Percentiles rank a stretch among this genome's conserved stretches.
phyloP scores from a whole-genome alignment of 1,140 invertebrate genomes.

The Papilio machaon region DNA sequence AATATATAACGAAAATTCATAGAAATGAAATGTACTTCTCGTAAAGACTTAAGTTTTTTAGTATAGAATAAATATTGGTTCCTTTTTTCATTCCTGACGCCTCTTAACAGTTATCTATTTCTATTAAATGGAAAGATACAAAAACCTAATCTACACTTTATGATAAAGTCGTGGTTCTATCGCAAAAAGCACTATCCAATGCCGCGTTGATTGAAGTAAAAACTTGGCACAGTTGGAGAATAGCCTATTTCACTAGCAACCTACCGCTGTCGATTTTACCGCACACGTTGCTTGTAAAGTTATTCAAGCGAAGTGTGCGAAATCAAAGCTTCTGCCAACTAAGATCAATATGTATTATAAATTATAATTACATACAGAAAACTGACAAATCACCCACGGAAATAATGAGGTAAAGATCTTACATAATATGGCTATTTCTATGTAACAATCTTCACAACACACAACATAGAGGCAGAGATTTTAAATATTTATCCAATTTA shows the following conservation, averaged over 20 bases:
- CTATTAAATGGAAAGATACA: background rate
- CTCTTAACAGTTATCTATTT: background rate
- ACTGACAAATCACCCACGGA: no score
- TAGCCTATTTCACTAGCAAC: slow-evolving; percentile 12
- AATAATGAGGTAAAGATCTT: no score
- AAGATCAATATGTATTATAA: no score
- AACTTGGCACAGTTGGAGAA: slow-evolving; percentile 17
- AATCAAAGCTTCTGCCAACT: background rate
- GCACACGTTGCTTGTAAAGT: background rate
- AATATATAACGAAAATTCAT: no score
- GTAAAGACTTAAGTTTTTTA: no score
- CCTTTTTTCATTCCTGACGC: background rate
- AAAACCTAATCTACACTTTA: slow-evolving; percentile 27
- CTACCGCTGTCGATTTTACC: background rate
- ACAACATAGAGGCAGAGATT: no score
- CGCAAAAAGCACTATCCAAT: background rate
- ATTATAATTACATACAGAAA: no score
- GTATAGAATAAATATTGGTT: no score
- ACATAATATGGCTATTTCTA: no score
- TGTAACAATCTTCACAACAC: no score
- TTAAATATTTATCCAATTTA: no score
- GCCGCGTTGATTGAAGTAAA: slow-evolving; percentile 9
- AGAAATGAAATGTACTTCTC: no score
- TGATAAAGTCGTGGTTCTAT: background rate
- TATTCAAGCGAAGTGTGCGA: background rate